These are phyloP conservation scores for Orientallactaga bullata DNA, from an alignment of 2,113 vertebrate genomes.

Conservation along the genomic window DNA sequence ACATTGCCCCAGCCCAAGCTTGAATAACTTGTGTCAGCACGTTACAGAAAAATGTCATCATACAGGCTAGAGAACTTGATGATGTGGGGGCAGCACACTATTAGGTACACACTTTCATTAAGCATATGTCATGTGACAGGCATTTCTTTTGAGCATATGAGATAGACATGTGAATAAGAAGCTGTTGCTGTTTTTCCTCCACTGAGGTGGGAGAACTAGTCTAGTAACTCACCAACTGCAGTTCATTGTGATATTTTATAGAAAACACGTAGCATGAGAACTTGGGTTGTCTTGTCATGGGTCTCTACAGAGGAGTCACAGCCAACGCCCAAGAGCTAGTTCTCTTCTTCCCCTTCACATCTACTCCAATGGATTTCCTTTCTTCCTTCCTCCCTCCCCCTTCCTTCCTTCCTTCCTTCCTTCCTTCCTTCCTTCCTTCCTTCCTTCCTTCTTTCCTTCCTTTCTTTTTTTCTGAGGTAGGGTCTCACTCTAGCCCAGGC, in stretches of 20 bases:
- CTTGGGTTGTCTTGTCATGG: not conserved
- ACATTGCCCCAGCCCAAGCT: not conserved
- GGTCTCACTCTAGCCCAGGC: no score
- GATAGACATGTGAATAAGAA: not conserved
- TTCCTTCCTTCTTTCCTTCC: not conserved
- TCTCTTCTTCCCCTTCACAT: not conserved
- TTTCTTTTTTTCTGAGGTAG: no score
- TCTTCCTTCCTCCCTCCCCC: no score
- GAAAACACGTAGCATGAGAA: not conserved
- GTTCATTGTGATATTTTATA: not conserved
- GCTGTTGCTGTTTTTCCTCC: not conserved
- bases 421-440: no score
- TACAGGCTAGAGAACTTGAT: not conserved
- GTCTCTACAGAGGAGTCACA: no score
- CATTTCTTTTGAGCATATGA: not conserved
- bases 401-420: not conserved
- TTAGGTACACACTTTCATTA: not conserved
- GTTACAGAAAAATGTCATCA: not conserved
- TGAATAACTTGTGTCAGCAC: not conserved
- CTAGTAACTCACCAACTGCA: not conserved
- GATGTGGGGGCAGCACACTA: accelerated
- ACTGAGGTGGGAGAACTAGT: not conserved
- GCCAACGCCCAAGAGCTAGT: not conserved
- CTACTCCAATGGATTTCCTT: no score
- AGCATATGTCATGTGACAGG: not conserved